These are phyloP conservation scores for Periplaneta americana DNA, from an alignment of 1,140 invertebrate species.

Conservation along the genomic window DNA sequence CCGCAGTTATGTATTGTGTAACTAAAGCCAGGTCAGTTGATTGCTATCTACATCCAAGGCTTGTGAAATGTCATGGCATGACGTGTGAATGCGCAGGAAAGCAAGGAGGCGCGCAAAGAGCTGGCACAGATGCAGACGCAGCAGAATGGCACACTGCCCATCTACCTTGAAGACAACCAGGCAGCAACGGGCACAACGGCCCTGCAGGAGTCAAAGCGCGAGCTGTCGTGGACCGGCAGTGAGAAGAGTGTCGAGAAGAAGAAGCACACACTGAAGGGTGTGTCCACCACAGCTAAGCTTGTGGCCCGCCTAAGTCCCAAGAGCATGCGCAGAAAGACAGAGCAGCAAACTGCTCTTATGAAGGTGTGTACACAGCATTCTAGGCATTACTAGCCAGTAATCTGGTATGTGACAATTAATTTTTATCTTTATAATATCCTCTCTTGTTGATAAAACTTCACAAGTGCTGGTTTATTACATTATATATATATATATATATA, in stretches of 20 bases:
- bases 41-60: too few species aligned
- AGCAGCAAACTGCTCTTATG: conserved; percentile 50
- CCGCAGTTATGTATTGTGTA: too few species aligned
- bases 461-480: too few species aligned
- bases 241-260: conserved; percentile 25
- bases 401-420: too few species aligned
- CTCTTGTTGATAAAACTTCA: too few species aligned
- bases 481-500: too few species aligned
- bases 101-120: conserved; percentile 40
- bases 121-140: conserved; percentile 40
- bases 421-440: too few species aligned
- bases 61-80: too few species aligned
- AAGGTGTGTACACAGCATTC: too few species aligned
- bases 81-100: too few species aligned
- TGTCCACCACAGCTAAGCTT: conserved; percentile 52
- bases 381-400: too few species aligned
- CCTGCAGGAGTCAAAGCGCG: neutral
- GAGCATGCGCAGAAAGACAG: conserved; percentile 41
- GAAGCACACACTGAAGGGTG: conserved; percentile 44
- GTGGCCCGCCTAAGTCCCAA: conserved; percentile 65
- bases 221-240: conserved; percentile 8
- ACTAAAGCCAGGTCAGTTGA: too few species aligned
- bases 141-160: conserved; percentile 30
- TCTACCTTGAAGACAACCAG: neutral
- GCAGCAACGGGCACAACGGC: neutral